A percentile compares a stretch with the other conserved stretches of the same genome.
Evolutionary conservation across 2,888 invertebrate genomes (phyloP).

Genomic region (Sphaerophoria taeniata): DNA sequence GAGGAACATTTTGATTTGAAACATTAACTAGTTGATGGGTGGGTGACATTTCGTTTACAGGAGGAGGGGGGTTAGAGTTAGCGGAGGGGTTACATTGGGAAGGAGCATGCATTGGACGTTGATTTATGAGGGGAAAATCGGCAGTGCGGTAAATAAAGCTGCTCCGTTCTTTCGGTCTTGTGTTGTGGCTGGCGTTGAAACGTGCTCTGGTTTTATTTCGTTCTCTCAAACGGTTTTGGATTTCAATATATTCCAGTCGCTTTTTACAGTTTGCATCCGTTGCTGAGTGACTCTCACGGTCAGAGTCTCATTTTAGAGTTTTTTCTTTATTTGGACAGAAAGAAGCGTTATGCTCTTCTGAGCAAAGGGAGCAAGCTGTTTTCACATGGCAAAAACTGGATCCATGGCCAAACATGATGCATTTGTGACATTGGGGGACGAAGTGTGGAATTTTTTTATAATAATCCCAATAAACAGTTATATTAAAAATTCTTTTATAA

Average conservation of each 20-base stretch:
- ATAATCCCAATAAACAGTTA: background rate
- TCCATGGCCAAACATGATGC: background rate
- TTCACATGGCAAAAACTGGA: constrained; percentile 14
- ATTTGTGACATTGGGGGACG: background rate
- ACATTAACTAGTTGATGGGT: too few species aligned
- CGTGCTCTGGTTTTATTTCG: constrained; percentile 6
- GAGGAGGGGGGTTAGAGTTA: too few species aligned
- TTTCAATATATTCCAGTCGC: constrained; percentile 17
- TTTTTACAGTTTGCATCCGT: constrained; percentile 20
- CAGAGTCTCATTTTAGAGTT: constrained; percentile 27
- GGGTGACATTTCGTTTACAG: too few species aligned
- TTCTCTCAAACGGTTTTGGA: constrained; percentile 8
- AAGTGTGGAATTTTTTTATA: constrained; percentile 6
- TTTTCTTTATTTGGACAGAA: constrained; percentile 15
- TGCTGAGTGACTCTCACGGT: constrained; percentile 15
- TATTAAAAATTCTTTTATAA: background rate
- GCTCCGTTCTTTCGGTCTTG: too few species aligned
- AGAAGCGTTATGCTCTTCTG: background rate
- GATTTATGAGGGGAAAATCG: too few species aligned
- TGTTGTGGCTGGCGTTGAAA: too few species aligned
- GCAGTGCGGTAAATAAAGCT: too few species aligned
- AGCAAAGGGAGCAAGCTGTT: constrained; percentile 12
- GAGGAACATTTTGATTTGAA: too few species aligned
- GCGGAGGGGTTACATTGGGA: too few species aligned
- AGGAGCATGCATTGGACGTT: too few species aligned